A percentile compares a stretch with the other conserved stretches of the same genome.
phyloP scores from a whole-genome alignment of 1,140 invertebrate genomes.

The Anastatus disparis region DNA sequence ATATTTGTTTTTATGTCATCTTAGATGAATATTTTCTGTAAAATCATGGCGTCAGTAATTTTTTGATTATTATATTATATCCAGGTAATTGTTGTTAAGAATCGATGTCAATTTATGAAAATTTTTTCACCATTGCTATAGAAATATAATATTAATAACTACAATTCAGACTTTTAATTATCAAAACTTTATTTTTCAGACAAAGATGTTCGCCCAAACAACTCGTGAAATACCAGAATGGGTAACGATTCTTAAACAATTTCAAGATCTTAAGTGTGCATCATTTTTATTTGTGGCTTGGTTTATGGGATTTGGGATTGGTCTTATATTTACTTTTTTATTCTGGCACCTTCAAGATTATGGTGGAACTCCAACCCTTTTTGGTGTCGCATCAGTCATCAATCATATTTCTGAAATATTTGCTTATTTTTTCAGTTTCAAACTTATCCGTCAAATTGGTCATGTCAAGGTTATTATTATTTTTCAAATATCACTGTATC shows the following conservation, averaged over 20 bases:
- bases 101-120: no score
- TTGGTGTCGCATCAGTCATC: slow-evolving; percentile 97
- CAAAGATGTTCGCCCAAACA: slow-evolving; percentile 93
- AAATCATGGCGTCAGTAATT: no score
- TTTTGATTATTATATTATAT: no score
- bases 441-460: slow-evolving; percentile 92
- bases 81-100: no score
- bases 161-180: no score
- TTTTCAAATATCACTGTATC: no score
- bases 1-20: no score
- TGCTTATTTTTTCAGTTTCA: slow-evolving; percentile 97
- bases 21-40: no score
- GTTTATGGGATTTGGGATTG: slow-evolving; percentile 99
- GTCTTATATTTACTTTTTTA: slow-evolving; percentile 97
- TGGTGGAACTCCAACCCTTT: slow-evolving; percentile 95
- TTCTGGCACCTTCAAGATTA: slow-evolving; percentile 99
- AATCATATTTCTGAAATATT: slow-evolving; percentile 99
- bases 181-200: slow-evolving; percentile 72
- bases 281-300: slow-evolving; percentile 96
- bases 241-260: slow-evolving; percentile 90
- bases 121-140: no score
- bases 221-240: slow-evolving; percentile 90
- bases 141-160: no score
- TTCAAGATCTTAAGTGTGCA: slow-evolving; percentile 89
- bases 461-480: slow-evolving; percentile 82